phyloP scores from a whole-genome alignment of 2,113 vertebrate species.

The Labeo catla region DNA sequence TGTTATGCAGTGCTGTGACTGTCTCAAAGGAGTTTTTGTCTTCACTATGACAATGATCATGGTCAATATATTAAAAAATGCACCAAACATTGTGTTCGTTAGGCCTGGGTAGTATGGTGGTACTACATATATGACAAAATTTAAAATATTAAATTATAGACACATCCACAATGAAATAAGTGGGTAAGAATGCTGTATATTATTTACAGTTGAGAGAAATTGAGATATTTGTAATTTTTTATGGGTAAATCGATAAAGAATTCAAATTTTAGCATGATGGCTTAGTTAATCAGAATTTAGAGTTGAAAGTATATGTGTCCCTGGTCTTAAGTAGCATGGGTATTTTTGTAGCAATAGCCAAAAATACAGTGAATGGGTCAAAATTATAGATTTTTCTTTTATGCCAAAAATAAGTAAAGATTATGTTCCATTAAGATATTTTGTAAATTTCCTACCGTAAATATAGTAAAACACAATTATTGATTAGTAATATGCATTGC shows the following conservation, averaged over 20 bases:
- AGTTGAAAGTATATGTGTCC: neutral
- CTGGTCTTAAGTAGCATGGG: too few species aligned
- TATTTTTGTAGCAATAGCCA: too few species aligned
- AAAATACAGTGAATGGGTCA: too few species aligned
- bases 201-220: neutral
- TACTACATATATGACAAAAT: neutral
- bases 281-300: neutral
- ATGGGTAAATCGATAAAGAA: neutral
- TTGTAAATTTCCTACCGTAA: too few species aligned
- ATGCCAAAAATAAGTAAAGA: too few species aligned
- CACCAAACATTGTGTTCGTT: conserved; percentile 75
- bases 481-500: too few species aligned
- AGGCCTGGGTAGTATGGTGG: conserved; percentile 23
- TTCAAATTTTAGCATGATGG: neutral
- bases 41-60: conserved; percentile 63
- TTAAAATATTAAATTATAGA: neutral
- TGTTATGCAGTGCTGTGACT: conserved; percentile 73
- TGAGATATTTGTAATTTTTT: neutral
- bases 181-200: neutral
- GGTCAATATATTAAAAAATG: conserved; percentile 84
- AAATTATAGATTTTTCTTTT: too few species aligned
- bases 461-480: too few species aligned
- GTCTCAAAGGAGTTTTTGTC: conserved; percentile 77
- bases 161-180: neutral
- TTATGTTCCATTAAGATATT: too few species aligned